Conservation (phyloP, 2,113 vertebrate genomes). For the Neofelis nebulosa region DNA sequence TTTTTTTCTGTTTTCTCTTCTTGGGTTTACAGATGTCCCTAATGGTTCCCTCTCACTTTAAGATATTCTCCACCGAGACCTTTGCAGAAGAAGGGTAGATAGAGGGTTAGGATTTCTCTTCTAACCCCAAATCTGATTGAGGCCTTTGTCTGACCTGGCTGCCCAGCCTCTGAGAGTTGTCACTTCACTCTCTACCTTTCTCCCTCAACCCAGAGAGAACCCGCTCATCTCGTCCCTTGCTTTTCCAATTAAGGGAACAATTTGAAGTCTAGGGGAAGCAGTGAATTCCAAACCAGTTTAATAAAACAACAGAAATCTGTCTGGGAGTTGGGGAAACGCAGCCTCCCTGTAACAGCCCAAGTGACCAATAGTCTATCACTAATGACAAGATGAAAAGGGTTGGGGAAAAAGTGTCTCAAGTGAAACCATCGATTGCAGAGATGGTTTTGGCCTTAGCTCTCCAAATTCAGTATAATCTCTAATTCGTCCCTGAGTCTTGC, state of each 20-base stretch:
- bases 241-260: not conserved
- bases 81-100: not conserved
- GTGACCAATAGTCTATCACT: not conserved
- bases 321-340: not conserved
- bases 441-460: not conserved
- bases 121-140: not conserved
- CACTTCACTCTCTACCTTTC: not conserved
- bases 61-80: not conserved
- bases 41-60: not conserved
- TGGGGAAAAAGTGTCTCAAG: not conserved
- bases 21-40: not conserved
- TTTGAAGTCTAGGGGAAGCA: constrained; percentile 11
- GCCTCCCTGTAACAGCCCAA: not conserved
- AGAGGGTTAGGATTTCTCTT: not conserved
- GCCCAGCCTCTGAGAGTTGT: not conserved
- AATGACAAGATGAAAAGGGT: not conserved
- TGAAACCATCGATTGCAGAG: not conserved
- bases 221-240: not conserved
- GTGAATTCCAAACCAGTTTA: not conserved
- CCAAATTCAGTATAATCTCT: not conserved
- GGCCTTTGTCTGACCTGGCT: not conserved
- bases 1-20: not conserved
- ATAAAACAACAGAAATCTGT: not conserved
- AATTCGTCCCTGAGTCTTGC: not conserved
- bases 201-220: not conserved